Evolutionary conservation across 2,797 vertebrate species (phyloP).

Genomic region (Vireo griseus): DNA sequence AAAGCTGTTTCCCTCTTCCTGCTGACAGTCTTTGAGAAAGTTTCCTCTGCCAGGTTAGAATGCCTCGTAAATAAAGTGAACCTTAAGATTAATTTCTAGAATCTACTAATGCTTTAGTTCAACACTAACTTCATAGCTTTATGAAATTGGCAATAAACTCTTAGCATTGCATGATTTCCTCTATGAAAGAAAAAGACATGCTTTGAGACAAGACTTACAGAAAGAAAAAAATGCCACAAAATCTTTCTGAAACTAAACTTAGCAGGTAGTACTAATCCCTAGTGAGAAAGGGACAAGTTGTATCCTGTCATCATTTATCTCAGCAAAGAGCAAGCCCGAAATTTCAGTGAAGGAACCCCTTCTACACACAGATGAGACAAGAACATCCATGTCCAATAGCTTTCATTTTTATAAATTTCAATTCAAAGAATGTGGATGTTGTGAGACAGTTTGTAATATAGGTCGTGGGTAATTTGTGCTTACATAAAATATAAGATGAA

Average conservation of each 20-base stretch:
- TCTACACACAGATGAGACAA: not conserved
- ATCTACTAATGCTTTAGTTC: not conserved
- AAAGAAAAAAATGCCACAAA: not conserved
- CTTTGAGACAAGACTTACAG: not conserved
- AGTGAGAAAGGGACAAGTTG: not conserved
- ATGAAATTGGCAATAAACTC: not conserved
- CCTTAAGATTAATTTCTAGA: not conserved
- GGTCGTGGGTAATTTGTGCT: no score
- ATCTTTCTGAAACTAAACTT: not conserved
- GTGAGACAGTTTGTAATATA: not conserved
- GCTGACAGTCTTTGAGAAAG: not conserved
- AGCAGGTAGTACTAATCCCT: not conserved
- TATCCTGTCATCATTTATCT: not conserved
- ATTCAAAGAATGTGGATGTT: not conserved
- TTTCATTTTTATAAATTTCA: not conserved
- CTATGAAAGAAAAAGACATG: not conserved
- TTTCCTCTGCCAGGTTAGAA: not conserved
- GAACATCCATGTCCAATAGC: not conserved
- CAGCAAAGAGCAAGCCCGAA: not conserved
- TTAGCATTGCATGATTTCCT: not conserved
- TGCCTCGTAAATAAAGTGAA: not conserved
- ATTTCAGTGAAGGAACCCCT: not conserved
- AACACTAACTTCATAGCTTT: not conserved
- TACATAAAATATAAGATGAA: no score
- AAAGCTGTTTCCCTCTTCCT: not conserved